These are phyloP conservation scores for Drosophila navojoa DNA, from an alignment of 1,140 invertebrate genomes.

Conservation along the genomic window DNA sequence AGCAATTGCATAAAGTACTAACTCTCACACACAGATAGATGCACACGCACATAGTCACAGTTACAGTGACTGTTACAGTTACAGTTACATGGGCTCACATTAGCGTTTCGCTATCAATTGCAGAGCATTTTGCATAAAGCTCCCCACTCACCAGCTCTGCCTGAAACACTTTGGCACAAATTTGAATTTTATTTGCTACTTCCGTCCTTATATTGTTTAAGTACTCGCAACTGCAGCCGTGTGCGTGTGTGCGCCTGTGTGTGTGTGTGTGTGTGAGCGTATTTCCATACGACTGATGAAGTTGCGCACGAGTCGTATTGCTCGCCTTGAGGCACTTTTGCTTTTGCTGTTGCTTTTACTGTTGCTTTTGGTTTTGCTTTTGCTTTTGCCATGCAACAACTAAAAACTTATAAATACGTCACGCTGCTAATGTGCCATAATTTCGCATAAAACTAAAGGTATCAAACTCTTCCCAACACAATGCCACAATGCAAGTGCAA, in stretches of 20 bases:
- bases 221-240: constrained; percentile 35
- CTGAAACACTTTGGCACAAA: constrained; percentile 78
- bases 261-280: constrained; percentile 2
- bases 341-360: constrained; percentile 45
- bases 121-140: constrained; percentile 37
- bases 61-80: constrained; percentile 13
- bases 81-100: constrained; percentile 48
- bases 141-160: constrained; percentile 35
- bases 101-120: constrained; percentile 71
- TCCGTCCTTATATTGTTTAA: constrained; percentile 75
- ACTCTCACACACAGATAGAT: constrained; percentile 41
- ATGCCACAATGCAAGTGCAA: neutral
- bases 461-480: constrained; percentile 14
- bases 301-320: constrained; percentile 59
- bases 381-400: constrained; percentile 51
- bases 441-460: constrained; percentile 44
- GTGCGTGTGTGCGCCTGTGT: constrained; percentile 9
- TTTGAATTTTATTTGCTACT: constrained; percentile 82
- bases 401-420: constrained; percentile 65
- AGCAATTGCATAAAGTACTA: constrained; percentile 54
- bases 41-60: neutral
- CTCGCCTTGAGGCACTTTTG: constrained; percentile 44
- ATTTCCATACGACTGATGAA: constrained; percentile 40
- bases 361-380: too few species aligned
- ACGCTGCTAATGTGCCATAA: constrained; percentile 59